Conservation (phyloP, 2,113 vertebrate genomes). For the Stercorarius parasiticus region DNA sequence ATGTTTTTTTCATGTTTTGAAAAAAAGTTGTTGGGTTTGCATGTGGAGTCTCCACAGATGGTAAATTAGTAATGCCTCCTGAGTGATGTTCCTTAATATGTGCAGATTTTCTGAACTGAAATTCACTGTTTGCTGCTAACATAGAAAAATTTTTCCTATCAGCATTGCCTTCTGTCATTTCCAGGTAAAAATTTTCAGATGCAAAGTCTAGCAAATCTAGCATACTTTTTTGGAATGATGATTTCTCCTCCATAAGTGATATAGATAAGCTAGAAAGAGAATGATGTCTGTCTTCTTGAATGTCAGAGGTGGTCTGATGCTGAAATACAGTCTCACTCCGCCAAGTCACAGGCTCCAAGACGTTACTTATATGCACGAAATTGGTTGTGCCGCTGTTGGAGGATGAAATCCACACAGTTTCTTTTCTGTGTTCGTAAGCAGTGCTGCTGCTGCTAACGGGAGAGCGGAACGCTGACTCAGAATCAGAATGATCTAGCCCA, state of each 20-base stretch:
- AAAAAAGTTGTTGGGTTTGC: not conserved
- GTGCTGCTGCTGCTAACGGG: not conserved
- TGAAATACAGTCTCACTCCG: conserved; percentile 35
- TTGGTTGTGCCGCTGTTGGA: not conserved
- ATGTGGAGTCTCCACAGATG: not conserved
- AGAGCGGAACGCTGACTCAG: conserved; percentile 36
- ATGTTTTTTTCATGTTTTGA: conserved; percentile 14
- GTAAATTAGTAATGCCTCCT: not conserved
- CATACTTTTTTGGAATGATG: conserved; percentile 35
- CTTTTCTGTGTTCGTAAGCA: conserved; percentile 29
- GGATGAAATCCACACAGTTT: conserved; percentile 14
- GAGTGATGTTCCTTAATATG: not conserved
- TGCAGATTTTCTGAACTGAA: not conserved
- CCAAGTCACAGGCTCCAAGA: conserved; percentile 25
- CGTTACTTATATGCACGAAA: not conserved
- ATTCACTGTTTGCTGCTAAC: not conserved
- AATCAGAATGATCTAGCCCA: conserved; percentile 44
- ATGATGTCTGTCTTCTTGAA: conserved; percentile 34
- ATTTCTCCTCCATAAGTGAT: conserved; percentile 2
- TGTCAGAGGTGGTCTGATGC: conserved; percentile 23
- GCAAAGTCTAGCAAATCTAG: conserved; percentile 1
- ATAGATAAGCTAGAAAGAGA: not conserved
- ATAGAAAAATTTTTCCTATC: not conserved
- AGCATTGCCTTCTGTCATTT: not conserved
- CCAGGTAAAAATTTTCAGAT: conserved; percentile 4